These are phyloP conservation scores for Popillia japonica DNA, from an alignment of 1,140 invertebrate species.

Conservation along the genomic window DNA sequence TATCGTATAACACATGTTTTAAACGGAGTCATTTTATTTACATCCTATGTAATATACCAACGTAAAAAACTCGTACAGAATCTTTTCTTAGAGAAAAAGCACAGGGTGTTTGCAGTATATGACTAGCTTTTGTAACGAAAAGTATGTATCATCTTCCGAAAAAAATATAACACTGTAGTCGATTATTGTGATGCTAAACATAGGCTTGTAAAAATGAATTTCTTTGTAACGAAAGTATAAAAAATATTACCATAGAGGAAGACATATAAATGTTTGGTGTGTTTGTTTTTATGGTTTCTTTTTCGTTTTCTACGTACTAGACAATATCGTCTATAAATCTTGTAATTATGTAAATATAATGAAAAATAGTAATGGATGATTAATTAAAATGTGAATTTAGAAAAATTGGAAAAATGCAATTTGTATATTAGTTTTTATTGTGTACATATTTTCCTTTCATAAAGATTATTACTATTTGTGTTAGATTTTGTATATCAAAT, in stretches of 20 bases:
- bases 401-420: conserved; percentile 20
- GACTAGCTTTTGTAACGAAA: conserved; percentile 11
- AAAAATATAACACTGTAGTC: conserved; percentile 7
- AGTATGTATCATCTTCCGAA: conserved; percentile 23
- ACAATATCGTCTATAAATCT: conserved; percentile 31
- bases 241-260: conserved; percentile 8
- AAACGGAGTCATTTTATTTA: no score
- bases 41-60: not conserved
- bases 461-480: conserved; percentile 18
- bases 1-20: no score
- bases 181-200: conserved; percentile 34
- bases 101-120: conserved; percentile 21
- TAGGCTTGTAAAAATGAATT: conserved; percentile 21
- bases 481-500: conserved; percentile 31
- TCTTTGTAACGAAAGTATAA: conserved; percentile 29
- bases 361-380: conserved; percentile 3
- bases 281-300: conserved; percentile 18
- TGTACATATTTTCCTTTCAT: conserved; percentile 32
- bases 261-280: conserved; percentile 33
- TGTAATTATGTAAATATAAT: conserved; percentile 30
- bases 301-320: not conserved
- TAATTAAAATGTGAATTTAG: conserved; percentile 31
- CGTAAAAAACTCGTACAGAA: not conserved
- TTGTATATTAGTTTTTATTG: conserved; percentile 28
- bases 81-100: not conserved